phyloP scores from a whole-genome alignment of 2,113 vertebrate genomes.

The Pachycephala philippinensis region DNA sequence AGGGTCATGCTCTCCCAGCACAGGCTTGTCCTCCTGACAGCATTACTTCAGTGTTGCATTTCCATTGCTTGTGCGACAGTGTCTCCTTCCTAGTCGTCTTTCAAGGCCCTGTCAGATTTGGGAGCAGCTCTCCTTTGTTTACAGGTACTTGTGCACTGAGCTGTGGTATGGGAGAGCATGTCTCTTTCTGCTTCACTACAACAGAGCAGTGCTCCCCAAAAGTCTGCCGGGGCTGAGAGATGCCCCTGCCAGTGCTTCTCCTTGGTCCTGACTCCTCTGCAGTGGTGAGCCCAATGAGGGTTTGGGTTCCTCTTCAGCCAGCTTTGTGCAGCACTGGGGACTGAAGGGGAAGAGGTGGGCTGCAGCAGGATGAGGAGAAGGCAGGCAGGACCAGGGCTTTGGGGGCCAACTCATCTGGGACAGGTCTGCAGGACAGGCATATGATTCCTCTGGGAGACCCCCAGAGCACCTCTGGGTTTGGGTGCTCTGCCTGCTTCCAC shows the following conservation, averaged over 20 bases:
- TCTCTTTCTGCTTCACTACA: neutral
- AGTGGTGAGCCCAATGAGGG: neutral
- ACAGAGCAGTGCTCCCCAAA: neutral
- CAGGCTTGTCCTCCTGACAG: neutral
- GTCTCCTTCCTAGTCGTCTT: neutral
- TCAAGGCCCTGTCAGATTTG: neutral
- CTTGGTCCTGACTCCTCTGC: neutral
- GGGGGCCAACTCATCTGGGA: neutral
- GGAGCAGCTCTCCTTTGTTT: neutral
- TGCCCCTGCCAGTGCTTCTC: neutral
- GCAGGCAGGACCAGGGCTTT: neutral
- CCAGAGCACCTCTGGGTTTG: neutral
- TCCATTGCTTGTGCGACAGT: rapidly evolving
- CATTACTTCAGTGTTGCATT: neutral
- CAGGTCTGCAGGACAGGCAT: neutral
- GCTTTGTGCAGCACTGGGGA: neutral
- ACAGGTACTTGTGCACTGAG: neutral
- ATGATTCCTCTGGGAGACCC: neutral
- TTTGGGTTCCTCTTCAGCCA: neutral
- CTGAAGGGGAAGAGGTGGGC: neutral
- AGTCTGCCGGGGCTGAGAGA: neutral
- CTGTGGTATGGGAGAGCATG: neutral
- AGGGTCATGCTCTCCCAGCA: neutral
- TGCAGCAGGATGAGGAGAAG: neutral
- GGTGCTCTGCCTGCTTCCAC: neutral